Conservation (phyloP, 1,140 invertebrate genomes). For the Scaptomyza graminum region DNA sequence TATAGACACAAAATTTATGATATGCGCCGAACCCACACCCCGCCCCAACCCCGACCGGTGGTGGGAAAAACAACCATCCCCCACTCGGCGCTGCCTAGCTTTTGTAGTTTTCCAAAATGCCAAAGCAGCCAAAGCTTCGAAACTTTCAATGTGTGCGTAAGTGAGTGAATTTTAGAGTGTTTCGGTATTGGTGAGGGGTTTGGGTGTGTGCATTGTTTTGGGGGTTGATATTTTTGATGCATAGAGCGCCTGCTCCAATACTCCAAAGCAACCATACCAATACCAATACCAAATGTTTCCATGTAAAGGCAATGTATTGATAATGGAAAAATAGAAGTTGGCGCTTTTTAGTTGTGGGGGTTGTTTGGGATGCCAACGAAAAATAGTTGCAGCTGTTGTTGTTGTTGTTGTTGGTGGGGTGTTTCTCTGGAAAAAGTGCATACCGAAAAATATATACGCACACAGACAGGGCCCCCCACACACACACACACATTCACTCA, state of each 20-base stretch:
- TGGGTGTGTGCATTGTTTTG: conserved; percentile 56
- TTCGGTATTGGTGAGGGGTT: conserved; percentile 13
- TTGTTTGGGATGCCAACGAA: conserved; percentile 52
- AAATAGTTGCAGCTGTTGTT: conserved; percentile 35
- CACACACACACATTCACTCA: conserved; percentile 56
- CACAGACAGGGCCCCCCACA: conserved; percentile 44
- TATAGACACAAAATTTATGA: conserved; percentile 82
- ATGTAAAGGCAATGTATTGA: conserved; percentile 66
- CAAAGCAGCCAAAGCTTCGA: conserved; percentile 75
- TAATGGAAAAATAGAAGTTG: conserved; percentile 82
- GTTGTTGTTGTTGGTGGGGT: conserved; percentile 46
- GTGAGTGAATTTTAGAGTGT: conserved; percentile 1
- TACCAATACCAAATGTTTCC: conserved; percentile 51
- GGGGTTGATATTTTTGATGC: conserved; percentile 61
- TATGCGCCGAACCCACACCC: conserved; percentile 46
- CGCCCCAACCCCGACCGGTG: conserved; percentile 3
- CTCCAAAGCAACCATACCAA: conserved; percentile 47
- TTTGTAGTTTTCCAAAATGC: conserved; percentile 74
- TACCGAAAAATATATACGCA: conserved; percentile 77
- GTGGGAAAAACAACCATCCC: conserved; percentile 63
- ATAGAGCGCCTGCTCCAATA: conserved; percentile 78
- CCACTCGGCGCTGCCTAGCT: conserved; percentile 22
- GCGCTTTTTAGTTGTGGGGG: conserved; percentile 79
- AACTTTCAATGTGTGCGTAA: conserved; percentile 8
- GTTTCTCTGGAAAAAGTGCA: conserved; percentile 81